Percentiles rank a stretch among this genome's conserved stretches.
phyloP scores from a whole-genome alignment of 30 jellyfish, hydroid and myxozoan species.

The Catostylus mosaicus region DNA sequence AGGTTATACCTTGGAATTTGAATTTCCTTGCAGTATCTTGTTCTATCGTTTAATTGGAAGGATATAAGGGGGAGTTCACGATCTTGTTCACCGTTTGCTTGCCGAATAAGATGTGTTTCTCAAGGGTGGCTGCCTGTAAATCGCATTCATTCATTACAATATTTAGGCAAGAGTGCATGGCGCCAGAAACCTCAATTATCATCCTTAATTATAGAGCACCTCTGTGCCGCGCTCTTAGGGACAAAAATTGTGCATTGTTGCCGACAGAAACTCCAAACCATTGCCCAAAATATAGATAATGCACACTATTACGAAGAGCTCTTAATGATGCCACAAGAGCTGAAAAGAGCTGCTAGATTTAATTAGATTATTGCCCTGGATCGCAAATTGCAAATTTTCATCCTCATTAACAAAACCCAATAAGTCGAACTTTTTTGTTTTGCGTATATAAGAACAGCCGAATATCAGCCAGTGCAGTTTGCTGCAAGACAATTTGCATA shows the following conservation, averaged over 20 bases:
- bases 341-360: neutral
- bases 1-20: no score
- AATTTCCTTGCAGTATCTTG: no score
- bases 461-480: no score
- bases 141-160: neutral
- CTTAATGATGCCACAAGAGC: neutral
- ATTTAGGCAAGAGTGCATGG: neutral
- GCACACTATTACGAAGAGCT: neutral
- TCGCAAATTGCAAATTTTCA: neutral
- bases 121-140: neutral
- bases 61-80: no score
- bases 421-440: neutral
- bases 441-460: neutral
- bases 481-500: no score
- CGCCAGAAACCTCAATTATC: neutral
- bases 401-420: neutral
- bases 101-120: no score
- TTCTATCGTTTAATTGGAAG: no score
- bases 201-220: neutral
- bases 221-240: neutral
- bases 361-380: neutral
- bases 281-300: no score
- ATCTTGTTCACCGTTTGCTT: no score
- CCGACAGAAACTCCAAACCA: neutral
- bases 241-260: neutral